These are phyloP conservation scores for Bagarius yarrelli DNA, from an alignment of 2,113 vertebrate species.

Conservation along the genomic window DNA sequence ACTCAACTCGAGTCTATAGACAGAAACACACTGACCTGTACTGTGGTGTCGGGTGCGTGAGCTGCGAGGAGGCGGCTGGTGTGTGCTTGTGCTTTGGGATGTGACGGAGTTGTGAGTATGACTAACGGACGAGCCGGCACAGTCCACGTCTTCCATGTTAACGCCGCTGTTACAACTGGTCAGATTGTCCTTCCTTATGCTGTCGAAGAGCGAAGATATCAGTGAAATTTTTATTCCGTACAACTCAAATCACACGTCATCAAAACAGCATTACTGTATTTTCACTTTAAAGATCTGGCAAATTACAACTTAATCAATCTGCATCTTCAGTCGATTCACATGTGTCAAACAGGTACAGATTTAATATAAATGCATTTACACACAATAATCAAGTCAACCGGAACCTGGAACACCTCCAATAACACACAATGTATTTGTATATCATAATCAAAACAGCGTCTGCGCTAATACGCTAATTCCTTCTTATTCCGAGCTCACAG, in stretches of 20 bases:
- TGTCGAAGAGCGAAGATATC: constrained; percentile 56
- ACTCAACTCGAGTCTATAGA: not conserved
- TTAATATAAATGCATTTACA: too few species aligned
- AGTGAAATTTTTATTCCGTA: not conserved
- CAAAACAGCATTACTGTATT: not conserved
- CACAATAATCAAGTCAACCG: too few species aligned
- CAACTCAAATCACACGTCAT: not conserved
- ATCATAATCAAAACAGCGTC: too few species aligned
- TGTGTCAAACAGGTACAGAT: too few species aligned
- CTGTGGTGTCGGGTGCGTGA: constrained; percentile 72
- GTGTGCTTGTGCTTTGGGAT: constrained; percentile 78
- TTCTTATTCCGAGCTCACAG: too few species aligned
- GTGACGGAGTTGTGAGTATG: constrained; percentile 73
- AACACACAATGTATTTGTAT: too few species aligned
- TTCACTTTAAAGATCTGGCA: not conserved
- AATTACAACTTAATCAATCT: not conserved
- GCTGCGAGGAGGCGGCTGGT: constrained; percentile 76
- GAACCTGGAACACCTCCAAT: too few species aligned
- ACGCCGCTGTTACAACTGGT: constrained; percentile 79
- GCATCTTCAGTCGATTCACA: too few species aligned
- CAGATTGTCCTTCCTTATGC: constrained; percentile 89
- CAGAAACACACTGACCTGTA: constrained; percentile 61
- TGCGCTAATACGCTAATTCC: too few species aligned
- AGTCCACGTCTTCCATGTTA: constrained; percentile 81
- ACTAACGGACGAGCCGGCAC: constrained; percentile 66